phyloP scores from a whole-genome alignment of 2,113 vertebrate genomes.

The Phoenicopterus ruber region DNA sequence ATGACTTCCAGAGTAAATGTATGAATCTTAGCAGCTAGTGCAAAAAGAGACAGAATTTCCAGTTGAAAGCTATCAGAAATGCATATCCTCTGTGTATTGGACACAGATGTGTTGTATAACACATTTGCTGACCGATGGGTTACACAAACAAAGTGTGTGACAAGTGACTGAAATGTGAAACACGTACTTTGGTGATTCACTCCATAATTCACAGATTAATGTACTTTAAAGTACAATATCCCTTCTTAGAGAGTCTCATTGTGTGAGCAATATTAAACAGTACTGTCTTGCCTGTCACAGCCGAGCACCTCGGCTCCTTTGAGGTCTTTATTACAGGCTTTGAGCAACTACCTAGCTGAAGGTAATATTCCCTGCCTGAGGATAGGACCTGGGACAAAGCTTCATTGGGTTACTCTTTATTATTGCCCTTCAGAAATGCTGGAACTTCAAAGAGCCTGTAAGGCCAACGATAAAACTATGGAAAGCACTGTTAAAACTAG shows the following conservation, averaged over 20 bases:
- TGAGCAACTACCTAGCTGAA: not conserved
- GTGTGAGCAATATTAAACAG: not conserved
- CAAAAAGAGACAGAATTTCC: not conserved
- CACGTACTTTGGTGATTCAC: not conserved
- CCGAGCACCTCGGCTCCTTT: not conserved
- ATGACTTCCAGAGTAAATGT: not conserved
- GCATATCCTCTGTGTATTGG: not conserved
- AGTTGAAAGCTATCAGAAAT: not conserved
- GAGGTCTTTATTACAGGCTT: not conserved
- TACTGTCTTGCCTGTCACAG: not conserved
- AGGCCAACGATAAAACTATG: not conserved
- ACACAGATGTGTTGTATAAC: not conserved
- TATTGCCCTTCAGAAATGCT: not conserved
- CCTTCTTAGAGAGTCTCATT: not conserved
- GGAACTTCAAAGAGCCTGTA: not conserved
- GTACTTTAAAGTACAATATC: not conserved
- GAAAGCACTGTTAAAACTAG: not conserved
- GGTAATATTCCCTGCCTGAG: not conserved
- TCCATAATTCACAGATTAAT: not conserved
- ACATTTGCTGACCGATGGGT: not conserved
- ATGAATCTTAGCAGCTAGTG: not conserved
- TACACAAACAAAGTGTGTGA: not conserved
- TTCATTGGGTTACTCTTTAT: not conserved
- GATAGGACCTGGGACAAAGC: not conserved
- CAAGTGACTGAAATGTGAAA: constrained; percentile 9